phyloP scores from a whole-genome alignment of 2,113 vertebrate genomes.

The Phylloscopus trochiloides region DNA sequence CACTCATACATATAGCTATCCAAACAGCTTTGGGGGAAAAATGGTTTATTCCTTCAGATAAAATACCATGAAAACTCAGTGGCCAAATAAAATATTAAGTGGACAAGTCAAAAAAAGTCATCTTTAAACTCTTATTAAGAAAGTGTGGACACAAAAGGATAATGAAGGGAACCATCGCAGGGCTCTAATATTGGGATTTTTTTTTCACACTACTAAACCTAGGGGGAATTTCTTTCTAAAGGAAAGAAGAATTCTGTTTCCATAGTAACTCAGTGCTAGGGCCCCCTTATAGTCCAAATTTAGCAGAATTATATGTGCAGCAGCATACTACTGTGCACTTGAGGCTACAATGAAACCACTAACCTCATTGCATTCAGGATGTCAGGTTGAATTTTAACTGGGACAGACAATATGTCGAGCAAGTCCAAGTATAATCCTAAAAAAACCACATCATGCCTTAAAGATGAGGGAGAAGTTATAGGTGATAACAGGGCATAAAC shows the following conservation, averaged over 20 bases:
- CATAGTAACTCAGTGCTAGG: conserved; percentile 73
- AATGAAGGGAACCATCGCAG: neutral
- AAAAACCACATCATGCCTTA: neutral
- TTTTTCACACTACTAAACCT: conserved; percentile 49
- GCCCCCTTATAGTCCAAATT: conserved; percentile 73
- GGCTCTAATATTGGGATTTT: neutral
- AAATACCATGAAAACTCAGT: neutral
- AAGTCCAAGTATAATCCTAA: neutral
- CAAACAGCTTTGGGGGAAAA: neutral
- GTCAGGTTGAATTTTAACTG: conserved; percentile 18
- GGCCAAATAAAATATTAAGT: neutral
- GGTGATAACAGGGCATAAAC: neutral
- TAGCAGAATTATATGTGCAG: conserved; percentile 66
- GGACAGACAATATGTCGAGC: neutral
- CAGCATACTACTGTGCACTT: conserved; percentile 55
- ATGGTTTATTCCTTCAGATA: neutral
- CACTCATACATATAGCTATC: neutral
- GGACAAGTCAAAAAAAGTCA: neutral
- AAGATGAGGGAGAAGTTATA: neutral
- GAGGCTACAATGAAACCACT: conserved; percentile 37
- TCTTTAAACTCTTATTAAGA: neutral
- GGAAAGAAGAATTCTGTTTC: conserved; percentile 73
- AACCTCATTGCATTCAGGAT: conserved; percentile 28
- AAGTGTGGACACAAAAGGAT: neutral
- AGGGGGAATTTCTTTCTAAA: conserved; percentile 67